Conservation (phyloP, 2,113 vertebrate genomes). For the Panthera uncia region DNA sequence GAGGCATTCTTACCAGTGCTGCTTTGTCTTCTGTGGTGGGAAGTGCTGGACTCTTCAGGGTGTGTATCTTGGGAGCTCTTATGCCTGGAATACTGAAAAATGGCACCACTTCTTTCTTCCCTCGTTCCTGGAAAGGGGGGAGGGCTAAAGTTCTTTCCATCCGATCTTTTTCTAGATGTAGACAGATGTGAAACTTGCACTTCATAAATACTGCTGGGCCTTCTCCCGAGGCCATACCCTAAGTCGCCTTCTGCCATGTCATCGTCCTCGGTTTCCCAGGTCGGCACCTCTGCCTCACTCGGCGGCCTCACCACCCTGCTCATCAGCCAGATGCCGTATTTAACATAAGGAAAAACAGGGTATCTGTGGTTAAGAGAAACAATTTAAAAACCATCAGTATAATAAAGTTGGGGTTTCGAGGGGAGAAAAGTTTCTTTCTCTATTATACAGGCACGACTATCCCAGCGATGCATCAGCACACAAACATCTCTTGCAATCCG, state of each 20-base stretch:
- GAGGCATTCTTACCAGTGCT: constrained; percentile 81
- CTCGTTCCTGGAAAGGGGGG: constrained; percentile 27
- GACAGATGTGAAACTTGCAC: neutral
- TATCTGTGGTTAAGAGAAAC: neutral
- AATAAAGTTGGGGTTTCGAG: neutral
- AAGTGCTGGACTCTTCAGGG: neutral
- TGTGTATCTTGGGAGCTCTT: constrained; percentile 50
- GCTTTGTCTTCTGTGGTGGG: constrained; percentile 44
- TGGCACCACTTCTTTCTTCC: constrained; percentile 56
- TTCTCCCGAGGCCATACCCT: constrained; percentile 88
- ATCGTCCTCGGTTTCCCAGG: constrained; percentile 85
- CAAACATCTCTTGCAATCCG: neutral
- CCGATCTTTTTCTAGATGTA: constrained; percentile 71
- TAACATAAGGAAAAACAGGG: neutral
- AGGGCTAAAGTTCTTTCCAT: constrained; percentile 9
- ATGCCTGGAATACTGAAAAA: constrained; percentile 71
- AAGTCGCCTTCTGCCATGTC: constrained; percentile 92
- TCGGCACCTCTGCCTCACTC: neutral
- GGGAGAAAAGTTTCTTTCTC: neutral
- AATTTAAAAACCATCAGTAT: neutral
- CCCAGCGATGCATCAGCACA: neutral
- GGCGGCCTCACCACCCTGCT: constrained; percentile 46
- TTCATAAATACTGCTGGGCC: constrained; percentile 78
- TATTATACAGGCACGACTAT: neutral
- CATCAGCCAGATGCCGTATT: constrained; percentile 38